phyloP scores from a whole-genome alignment of 2,113 vertebrate species.

The Struthidea cinerea region DNA sequence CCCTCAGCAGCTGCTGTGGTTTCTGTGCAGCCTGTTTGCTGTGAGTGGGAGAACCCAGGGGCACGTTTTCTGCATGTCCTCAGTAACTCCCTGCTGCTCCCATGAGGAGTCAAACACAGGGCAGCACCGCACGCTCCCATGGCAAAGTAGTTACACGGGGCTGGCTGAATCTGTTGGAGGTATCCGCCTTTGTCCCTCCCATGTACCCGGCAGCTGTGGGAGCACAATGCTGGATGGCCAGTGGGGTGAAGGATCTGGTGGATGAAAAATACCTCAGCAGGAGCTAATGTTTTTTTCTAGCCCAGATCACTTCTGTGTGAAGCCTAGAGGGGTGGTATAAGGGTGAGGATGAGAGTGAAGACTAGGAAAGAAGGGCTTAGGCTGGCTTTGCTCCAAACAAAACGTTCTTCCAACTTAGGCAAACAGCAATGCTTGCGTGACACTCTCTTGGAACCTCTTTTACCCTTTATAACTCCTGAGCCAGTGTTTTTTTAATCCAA shows the following conservation, averaged over 20 bases:
- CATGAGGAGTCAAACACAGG: background rate
- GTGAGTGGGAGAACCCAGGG: background rate
- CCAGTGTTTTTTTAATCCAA: background rate
- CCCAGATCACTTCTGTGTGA: background rate
- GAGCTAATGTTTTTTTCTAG: background rate
- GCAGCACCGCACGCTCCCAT: fast-evolving
- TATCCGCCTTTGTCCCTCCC: background rate
- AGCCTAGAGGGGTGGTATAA: background rate
- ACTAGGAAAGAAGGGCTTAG: background rate
- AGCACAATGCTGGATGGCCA: background rate
- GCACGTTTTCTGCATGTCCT: background rate
- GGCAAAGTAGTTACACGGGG: background rate
- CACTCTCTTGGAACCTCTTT: background rate
- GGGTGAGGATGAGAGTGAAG: background rate
- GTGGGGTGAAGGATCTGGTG: background rate
- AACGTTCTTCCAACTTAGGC: background rate
- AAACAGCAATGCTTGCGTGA: background rate
- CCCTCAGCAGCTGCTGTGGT: background rate
- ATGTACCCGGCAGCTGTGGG: background rate
- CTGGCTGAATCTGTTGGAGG: background rate
- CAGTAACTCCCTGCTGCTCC: background rate
- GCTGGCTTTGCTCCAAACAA: background rate
- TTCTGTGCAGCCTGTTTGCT: background rate
- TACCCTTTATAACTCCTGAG: background rate
- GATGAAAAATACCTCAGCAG: background rate